Evolutionary conservation across 2,888 invertebrate genomes (phyloP), one percentile per base, ranked within the genome.

Genomic region (Lithosia quadra): DNA sequence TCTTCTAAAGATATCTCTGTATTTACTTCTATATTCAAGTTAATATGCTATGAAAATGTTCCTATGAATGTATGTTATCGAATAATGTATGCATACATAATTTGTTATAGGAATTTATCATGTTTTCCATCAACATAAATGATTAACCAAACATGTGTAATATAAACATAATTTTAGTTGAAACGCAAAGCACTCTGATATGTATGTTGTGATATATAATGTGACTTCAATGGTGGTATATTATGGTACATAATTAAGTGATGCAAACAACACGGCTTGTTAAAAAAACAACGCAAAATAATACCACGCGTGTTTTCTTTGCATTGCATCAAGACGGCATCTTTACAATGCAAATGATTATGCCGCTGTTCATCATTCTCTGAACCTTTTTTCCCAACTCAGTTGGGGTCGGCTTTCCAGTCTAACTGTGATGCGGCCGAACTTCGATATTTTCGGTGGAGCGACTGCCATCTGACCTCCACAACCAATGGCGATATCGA

Each of bases 1-100:
- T 43, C 28, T 21, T 63, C 43, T 13, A 0, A 56, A 60, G 73
- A 70, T 49, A 55, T 28, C 22, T 24, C 36, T 68, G 67, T 55
- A 55, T 69, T 69, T 68, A 75, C 57, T 8, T 9, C n/a, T 2
- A 18, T 58, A n/a, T 15, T 18, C 15, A 5, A 24, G 8, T 28
- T 15, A 56, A 34, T n/a, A 33, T 58, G 2, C 33, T 58, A 58
- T 18, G 4, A 28, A n/a, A 24, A 28, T 15, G 8, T 33, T 58
- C n/a, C 33, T 22, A 24, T 60, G 22, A 60, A 21, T 36, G 22
- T 22, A 18, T 15, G 18, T 39, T 21, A 28, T 24, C 24, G 28
- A 56, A 22, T 13, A 56, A 49, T n/a, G 24, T 56, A 3, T 7
- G 8, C 28, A 0, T 28, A 24, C 28, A 56, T 24, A 49, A n/a